Conservation (phyloP, 2,797 vertebrate genomes). For the Leucoraja ocellata region DNA sequence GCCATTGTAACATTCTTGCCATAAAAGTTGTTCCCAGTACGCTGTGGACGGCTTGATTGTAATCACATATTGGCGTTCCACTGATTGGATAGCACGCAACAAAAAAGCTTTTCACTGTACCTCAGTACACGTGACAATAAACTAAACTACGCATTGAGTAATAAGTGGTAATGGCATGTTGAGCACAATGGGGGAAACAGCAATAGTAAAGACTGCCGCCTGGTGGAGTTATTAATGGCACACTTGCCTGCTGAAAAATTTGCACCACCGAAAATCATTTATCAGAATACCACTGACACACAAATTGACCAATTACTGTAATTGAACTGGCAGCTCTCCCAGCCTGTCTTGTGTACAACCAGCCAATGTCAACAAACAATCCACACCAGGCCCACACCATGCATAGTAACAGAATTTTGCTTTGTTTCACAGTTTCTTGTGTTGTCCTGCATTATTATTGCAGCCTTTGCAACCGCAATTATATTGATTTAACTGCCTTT, state of each 20-base stretch:
- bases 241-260: neutral
- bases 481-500: neutral
- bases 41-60: too few species aligned
- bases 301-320: neutral
- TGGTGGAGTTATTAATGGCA: neutral
- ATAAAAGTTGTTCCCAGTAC: too few species aligned
- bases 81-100: too few species aligned
- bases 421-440: neutral
- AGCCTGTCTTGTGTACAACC: neutral
- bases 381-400: neutral
- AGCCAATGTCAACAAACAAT: neutral
- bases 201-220: slow-evolving; percentile 6
- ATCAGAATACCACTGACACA: neutral
- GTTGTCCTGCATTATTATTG: neutral
- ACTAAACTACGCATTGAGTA: neutral
- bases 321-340: neutral
- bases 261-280: neutral
- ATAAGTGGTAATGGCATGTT: too few species aligned
- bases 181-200: neutral
- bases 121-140: too few species aligned
- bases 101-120: too few species aligned
- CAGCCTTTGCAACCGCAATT: neutral
- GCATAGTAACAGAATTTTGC: neutral
- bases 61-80: too few species aligned
- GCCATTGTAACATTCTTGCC: too few species aligned